These are phyloP conservation scores for Abramis brama DNA, from an alignment of 2,113 vertebrate species.

Conservation along the genomic window DNA sequence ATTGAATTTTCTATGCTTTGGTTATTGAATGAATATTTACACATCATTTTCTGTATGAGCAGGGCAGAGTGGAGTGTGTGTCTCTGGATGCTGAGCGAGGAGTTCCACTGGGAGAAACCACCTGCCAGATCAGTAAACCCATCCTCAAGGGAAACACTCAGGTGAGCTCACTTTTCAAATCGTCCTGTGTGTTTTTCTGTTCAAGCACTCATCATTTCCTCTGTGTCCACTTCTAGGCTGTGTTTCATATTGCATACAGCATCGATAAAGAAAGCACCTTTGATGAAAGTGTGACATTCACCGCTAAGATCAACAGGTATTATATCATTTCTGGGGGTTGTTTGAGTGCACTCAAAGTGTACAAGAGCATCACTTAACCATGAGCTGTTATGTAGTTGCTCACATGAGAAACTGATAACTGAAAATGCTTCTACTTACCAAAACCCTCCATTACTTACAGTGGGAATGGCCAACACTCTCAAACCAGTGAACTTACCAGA, in stretches of 20 bases:
- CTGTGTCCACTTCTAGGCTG: slow-evolving; percentile 57
- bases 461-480: slow-evolving; percentile 65
- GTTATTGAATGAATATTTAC: not conserved
- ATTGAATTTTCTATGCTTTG: too few relatives aligned
- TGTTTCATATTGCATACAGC: slow-evolving; percentile 70
- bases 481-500: slow-evolving; percentile 46
- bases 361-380: too few relatives aligned
- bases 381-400: not conserved
- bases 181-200: not conserved
- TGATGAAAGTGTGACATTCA: slow-evolving; percentile 57
- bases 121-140: slow-evolving; percentile 77
- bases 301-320: slow-evolving; percentile 71
- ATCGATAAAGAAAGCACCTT: slow-evolving; percentile 61
- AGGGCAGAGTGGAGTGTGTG: slow-evolving; percentile 76
- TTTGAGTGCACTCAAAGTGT: too few relatives aligned
- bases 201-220: not conserved
- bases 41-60: not conserved
- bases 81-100: slow-evolving; percentile 63
- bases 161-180: slow-evolving; percentile 59
- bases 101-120: slow-evolving; percentile 54
- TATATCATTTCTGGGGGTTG: not conserved
- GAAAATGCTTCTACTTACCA: not conserved
- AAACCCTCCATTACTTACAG: slow-evolving; percentile 57
- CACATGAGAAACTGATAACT: not conserved
- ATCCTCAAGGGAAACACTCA: slow-evolving; percentile 70